Conservation (phyloP, 2,888 invertebrate species). For the Agapostemon virescens region DNA sequence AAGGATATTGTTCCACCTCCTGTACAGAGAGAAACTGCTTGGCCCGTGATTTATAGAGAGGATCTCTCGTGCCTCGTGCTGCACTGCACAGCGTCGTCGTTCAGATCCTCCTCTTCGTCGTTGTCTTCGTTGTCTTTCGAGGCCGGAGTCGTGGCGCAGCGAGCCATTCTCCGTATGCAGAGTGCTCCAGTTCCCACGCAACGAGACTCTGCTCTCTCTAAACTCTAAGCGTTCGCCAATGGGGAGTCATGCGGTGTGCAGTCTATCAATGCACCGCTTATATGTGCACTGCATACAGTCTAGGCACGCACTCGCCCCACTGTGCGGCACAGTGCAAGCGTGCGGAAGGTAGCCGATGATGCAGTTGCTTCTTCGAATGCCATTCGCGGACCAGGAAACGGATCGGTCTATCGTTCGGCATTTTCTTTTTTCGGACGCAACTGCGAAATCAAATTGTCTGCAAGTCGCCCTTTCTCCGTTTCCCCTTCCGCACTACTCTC, state of each 20-base stretch:
- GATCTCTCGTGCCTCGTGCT: conserved; percentile 54
- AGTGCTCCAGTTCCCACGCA: conserved; percentile 78
- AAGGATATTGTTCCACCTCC: conserved; percentile 69
- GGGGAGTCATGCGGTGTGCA: conserved; percentile 44
- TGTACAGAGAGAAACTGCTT: conserved; percentile 65
- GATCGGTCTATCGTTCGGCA: background rate
- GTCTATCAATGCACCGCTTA: conserved; percentile 58
- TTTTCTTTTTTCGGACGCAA: conserved; percentile 6
- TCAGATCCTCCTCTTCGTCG: conserved; percentile 60
- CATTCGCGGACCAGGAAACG: conserved; percentile 38
- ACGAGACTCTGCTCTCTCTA: conserved; percentile 61
- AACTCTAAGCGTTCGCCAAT: conserved; percentile 52
- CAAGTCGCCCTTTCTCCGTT: background rate
- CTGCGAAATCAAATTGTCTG: background rate
- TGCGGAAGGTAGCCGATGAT: background rate
- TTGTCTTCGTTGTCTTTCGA: conserved; percentile 59
- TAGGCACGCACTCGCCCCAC: conserved; percentile 43
- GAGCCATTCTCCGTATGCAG: conserved; percentile 64
- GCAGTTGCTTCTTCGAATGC: conserved; percentile 28
- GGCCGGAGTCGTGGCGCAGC: conserved; percentile 51
- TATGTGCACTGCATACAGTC: conserved; percentile 48
- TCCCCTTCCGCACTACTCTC: too few species aligned
- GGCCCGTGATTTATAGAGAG: conserved; percentile 65
- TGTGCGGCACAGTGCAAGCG: conserved; percentile 20
- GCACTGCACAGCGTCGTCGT: conserved; percentile 47